A percentile compares a stretch with the other conserved stretches of the same genome.
phyloP scores from a whole-genome alignment of 2,113 vertebrate genomes.

The Dromaius novaehollandiae region DNA sequence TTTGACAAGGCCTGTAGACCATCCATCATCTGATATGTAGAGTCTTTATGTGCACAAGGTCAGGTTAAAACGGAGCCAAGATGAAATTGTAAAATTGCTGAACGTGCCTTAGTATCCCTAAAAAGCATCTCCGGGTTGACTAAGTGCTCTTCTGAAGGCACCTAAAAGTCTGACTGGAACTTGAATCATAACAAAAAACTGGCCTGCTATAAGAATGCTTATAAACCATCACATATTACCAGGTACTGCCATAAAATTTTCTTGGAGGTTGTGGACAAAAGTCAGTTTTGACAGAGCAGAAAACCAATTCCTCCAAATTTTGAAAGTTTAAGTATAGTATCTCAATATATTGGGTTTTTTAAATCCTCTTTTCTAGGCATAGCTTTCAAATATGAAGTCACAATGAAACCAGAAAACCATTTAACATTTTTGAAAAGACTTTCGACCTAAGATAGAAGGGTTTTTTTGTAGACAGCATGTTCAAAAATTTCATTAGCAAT shows the following conservation, averaged over 20 bases:
- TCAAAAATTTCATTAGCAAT: neutral
- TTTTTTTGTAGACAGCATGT: neutral
- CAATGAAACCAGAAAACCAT: neutral
- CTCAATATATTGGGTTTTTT: neutral
- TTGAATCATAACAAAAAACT: neutral
- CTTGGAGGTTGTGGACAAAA: neutral
- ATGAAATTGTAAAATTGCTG: neutral
- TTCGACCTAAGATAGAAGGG: neutral
- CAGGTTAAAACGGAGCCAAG: neutral
- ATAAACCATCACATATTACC: neutral
- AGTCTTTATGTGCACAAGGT: neutral
- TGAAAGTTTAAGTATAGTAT: neutral
- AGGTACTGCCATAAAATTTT: neutral
- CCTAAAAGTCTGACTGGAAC: neutral
- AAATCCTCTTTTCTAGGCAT: neutral
- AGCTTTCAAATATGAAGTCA: neutral
- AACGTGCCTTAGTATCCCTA: neutral
- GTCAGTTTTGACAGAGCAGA: neutral
- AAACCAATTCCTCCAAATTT: neutral
- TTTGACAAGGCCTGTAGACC: neutral
- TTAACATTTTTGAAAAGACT: neutral
- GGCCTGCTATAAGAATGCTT: neutral
- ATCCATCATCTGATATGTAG: fast-evolving
- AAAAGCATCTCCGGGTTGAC: neutral
- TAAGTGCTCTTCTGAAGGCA: neutral